A percentile compares a stretch with the other conserved stretches of the same genome.
phyloP scores from a whole-genome alignment of 2,113 vertebrate genomes.

The Trinectes maculatus region DNA sequence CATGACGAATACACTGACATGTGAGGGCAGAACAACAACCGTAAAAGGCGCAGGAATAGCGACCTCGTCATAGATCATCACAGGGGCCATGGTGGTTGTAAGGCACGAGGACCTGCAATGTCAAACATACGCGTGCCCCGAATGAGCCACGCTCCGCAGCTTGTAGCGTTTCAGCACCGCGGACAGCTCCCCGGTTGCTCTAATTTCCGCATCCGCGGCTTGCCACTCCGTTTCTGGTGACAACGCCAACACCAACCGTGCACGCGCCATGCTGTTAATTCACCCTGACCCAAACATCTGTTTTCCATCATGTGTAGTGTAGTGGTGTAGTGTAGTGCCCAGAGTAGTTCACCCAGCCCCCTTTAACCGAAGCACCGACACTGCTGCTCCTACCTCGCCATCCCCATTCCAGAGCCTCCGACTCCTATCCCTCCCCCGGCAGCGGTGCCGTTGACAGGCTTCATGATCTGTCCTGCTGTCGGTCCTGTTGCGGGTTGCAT shows the following conservation, averaged over 20 bases:
- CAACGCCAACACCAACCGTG: not conserved
- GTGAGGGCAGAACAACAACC: not conserved
- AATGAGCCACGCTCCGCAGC: not conserved
- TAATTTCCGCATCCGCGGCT: not conserved
- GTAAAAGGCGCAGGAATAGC: not conserved
- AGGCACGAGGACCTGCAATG: slow-evolving; percentile 29
- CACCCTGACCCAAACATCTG: not conserved
- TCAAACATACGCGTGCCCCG: slow-evolving; percentile 33
- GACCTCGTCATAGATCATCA: too few relatives aligned
- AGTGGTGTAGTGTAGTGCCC: slow-evolving; percentile 15
- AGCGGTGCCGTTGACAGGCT: slow-evolving; percentile 83
- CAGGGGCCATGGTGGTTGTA: slow-evolving; percentile 4
- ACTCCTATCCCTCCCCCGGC: slow-evolving; percentile 78
- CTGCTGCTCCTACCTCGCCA: slow-evolving; percentile 75
- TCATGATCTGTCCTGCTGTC: slow-evolving; percentile 77
- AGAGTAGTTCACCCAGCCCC: slow-evolving; percentile 23
- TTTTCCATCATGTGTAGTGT: slow-evolving; percentile 28
- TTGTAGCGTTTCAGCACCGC: slow-evolving; percentile 53
- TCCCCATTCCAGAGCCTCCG: slow-evolving; percentile 76
- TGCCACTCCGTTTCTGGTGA: too few relatives aligned
- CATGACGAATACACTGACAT: slow-evolving; percentile 52
- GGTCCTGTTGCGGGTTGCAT: slow-evolving; percentile 69
- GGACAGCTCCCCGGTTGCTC: slow-evolving; percentile 42
- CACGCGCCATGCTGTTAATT: not conserved
- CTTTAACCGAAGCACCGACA: slow-evolving; percentile 2